Evolutionary conservation across 2,888 invertebrate species (phyloP).

Genomic region (Ichneumoninae sp.): DNA sequence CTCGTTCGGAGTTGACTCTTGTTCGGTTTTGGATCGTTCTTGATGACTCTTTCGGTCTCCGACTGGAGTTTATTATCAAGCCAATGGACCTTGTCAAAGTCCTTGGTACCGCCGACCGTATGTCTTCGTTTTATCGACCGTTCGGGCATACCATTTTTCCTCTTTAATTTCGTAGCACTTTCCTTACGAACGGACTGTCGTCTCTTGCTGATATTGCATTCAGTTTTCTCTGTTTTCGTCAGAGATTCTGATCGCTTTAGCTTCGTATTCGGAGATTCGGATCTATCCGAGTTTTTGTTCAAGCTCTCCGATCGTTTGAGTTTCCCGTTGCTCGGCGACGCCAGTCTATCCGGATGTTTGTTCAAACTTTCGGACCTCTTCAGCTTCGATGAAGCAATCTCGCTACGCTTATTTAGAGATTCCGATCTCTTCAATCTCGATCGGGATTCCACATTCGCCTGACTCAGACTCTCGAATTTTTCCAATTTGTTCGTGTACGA

Average conservation of each 20-base stretch:
- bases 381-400: slow-evolving; percentile 85
- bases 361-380: slow-evolving; percentile 88
- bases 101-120: slow-evolving; percentile 97
- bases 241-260: slow-evolving; percentile 88
- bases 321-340: slow-evolving; percentile 78
- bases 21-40: slow-evolving; percentile 86
- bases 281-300: slow-evolving; percentile 81
- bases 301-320: slow-evolving; percentile 82
- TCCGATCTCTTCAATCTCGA: slow-evolving; percentile 87
- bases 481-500: slow-evolving; percentile 81
- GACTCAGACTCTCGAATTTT: slow-evolving; percentile 81
- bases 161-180: slow-evolving; percentile 88
- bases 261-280: slow-evolving; percentile 83
- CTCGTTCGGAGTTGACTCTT: slow-evolving; percentile 87
- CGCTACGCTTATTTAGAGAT: slow-evolving; percentile 87
- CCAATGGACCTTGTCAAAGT: slow-evolving; percentile 89
- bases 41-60: slow-evolving; percentile 83
- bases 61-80: slow-evolving; percentile 86
- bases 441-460: slow-evolving; percentile 79
- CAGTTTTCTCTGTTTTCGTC: slow-evolving; percentile 91
- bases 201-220: slow-evolving; percentile 91
- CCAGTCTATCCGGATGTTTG: slow-evolving; percentile 84
- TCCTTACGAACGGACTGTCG: slow-evolving; percentile 86
- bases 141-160: slow-evolving; percentile 92
- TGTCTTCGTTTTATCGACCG: slow-evolving; percentile 94